Base-by-base conservation (phyloP, 35 echinoderm and acorn worm species). In the Heliocidaris erythrogramma region DNA sequence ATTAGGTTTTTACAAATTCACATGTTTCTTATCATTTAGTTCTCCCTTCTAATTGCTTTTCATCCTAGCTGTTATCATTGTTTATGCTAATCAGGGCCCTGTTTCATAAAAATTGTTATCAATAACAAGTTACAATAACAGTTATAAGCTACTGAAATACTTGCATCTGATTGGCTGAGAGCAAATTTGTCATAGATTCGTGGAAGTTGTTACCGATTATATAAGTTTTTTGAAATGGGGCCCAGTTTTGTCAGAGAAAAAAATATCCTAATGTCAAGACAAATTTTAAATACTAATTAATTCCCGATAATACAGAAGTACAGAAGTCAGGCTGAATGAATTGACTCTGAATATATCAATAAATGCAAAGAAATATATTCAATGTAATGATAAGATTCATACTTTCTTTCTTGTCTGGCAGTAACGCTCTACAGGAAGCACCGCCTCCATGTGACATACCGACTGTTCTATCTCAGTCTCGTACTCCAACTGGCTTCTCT, bases 381-480 rank as follows among this genome's bases (percentile, higher is more conserved):
- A 24, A 27, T 69, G 24, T 27, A 17, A 69, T 69, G 5, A 65
- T 24, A 5, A 17, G 2, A 1, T 5, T 32, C 5, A 2, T 86
- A 4, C 14, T 88, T 88, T 3, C 35, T 42, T 42, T 84, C 4
- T 1, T 84, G 9, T 18, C 10, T 48, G 21, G 47, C 86, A 88
- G 86, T 48, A 48, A 88, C 86, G 4, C 86, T 88, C 6, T 88
- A 7, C 86, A 88, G 47, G 86, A 88, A 88, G 86, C 86, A 48
- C 14, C 16, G 29, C 30, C 86, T 88, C 17, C 86, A 88, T 48
- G 86, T 88, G 31, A 88, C 86, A 2, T 88, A 88, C 86, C 2
- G 86, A 88, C 86, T 88, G 31, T 88, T 88, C 86, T 88, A 88
- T 17, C 31, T 88, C 7, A 88, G 31, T 88, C 86, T 88, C 0